Base-by-base conservation (phyloP, 2,797 vertebrate species). In the Otolemur crassicaudatus region DNA sequence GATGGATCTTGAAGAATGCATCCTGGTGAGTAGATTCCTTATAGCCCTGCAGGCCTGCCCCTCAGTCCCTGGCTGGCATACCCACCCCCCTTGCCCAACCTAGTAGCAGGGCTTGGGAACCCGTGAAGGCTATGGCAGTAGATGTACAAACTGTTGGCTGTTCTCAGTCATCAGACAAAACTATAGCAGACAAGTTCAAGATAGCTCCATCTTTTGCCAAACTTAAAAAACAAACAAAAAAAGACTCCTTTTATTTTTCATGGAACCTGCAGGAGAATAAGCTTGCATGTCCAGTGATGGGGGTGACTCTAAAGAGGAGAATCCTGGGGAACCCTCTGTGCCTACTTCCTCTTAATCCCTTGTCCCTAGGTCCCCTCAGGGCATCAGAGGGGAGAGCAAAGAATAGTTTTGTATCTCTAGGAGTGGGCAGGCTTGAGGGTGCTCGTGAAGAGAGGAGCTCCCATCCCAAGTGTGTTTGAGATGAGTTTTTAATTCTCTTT, bases 1-100 rank as follows among this genome's bases (percentile, higher is more conserved):
- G 99, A 99, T 99, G 99, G 99, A 99, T 98, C 99, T 99, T 94
- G 99, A 99, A 98, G 99, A 99, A 98, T 99, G 99, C 98, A 99
- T 99, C 98, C 98, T 99, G 99, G 99, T 99, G 98, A 99, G 99
- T 96, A 94, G 77, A 9, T 79, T 40, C 46, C 76, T 1, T 12
- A 12, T 3, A 14, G n/a, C 60, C 37, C 60, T 46, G 19, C 14
- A 6, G 53, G 37, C 49, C 29, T 19, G 29, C 61, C 53, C 65
- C 5, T 20, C 23, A 7, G 25, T 34, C 56, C 0, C 49, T 23
- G n/a, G 29, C 56, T 34, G 2, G 3, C 2, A 1, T 3, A 20
- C 1, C 23, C 1, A 2, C 29, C 63, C 65, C 7, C 14, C 5
- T 0, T 13, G 20, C 56, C 63, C n/a, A 19, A 34, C 3, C 0